Evolutionary conservation across 2,888 invertebrate genomes (phyloP).

Genomic region (Agrypnus murinus): DNA sequence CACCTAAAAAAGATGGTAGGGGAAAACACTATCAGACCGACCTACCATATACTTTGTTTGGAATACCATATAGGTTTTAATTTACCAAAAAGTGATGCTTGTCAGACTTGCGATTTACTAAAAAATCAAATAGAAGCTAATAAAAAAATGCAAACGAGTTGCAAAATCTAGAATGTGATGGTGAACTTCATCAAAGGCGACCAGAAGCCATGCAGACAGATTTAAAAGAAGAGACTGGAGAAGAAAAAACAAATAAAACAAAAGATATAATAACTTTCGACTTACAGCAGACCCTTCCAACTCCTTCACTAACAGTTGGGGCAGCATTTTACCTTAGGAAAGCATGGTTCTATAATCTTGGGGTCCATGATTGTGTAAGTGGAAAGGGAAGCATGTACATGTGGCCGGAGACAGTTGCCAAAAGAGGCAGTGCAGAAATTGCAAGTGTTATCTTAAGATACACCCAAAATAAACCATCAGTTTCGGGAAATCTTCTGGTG

Average conservation of each 20-base stretch:
- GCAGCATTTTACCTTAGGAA: too few relatives aligned
- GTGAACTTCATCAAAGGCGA: conserved; percentile 45
- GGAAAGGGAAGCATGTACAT: too few relatives aligned
- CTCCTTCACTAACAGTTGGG: too few relatives aligned
- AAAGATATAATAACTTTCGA: too few relatives aligned
- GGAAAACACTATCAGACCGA: conserved; percentile 47
- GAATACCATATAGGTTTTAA: conserved; percentile 55
- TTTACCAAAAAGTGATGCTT: conserved; percentile 52
- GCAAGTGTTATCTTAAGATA: not conserved
- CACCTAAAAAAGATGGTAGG: conserved; percentile 38
- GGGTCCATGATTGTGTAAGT: too few relatives aligned
- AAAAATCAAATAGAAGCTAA: too few relatives aligned
- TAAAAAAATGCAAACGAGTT: not conserved
- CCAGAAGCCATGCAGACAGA: conserved; percentile 47
- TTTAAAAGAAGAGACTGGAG: conserved; percentile 32
- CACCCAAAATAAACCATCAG: not conserved
- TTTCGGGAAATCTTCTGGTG: not conserved
- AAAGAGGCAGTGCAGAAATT: conserved; percentile 4
- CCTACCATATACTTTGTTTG: conserved; percentile 48
- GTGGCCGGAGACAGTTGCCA: too few relatives aligned
- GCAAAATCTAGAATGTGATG: conserved; percentile 10
- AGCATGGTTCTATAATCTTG: too few relatives aligned
- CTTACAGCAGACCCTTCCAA: too few relatives aligned
- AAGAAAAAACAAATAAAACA: too few relatives aligned
- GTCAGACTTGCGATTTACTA: too few relatives aligned